Evolutionary conservation across 2,113 vertebrate species (phyloP).

Genomic region (Labeo rohita): DNA sequence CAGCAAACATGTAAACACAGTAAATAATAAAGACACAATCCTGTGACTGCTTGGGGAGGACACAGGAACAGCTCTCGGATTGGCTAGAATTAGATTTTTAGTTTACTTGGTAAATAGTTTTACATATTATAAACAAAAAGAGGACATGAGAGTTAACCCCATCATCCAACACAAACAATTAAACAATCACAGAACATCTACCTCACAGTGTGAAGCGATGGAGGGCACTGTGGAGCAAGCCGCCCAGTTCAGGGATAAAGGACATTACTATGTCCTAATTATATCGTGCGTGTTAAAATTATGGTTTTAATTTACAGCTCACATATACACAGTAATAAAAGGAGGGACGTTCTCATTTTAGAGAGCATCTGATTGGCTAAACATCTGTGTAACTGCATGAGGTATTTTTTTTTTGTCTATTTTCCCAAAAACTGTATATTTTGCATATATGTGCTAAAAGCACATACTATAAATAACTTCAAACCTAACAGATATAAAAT

Average conservation of each 20-base stretch:
- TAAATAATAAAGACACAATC: constrained; percentile 4
- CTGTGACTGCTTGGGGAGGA: neutral
- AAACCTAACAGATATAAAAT: neutral
- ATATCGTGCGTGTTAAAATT: neutral
- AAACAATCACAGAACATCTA: neutral
- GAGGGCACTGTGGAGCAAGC: constrained; percentile 7
- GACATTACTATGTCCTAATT: neutral
- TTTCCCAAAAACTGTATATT: constrained; percentile 4
- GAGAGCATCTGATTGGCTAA: neutral
- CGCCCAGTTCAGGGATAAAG: neutral
- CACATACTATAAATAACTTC: neutral
- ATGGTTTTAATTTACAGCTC: neutral
- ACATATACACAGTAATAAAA: neutral
- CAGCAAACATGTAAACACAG: neutral
- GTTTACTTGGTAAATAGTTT: neutral
- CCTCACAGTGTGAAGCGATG: neutral
- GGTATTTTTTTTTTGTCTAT: neutral
- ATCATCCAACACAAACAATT: neutral
- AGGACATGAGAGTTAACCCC: neutral
- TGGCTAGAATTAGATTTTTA: neutral
- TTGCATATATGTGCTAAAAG: neutral
- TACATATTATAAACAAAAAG: neutral
- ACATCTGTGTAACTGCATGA: neutral
- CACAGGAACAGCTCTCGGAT: neutral
- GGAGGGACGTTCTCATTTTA: neutral